These are phyloP conservation scores for Pitta sordida DNA, from an alignment of 2,113 vertebrate genomes.

Conservation along the genomic window DNA sequence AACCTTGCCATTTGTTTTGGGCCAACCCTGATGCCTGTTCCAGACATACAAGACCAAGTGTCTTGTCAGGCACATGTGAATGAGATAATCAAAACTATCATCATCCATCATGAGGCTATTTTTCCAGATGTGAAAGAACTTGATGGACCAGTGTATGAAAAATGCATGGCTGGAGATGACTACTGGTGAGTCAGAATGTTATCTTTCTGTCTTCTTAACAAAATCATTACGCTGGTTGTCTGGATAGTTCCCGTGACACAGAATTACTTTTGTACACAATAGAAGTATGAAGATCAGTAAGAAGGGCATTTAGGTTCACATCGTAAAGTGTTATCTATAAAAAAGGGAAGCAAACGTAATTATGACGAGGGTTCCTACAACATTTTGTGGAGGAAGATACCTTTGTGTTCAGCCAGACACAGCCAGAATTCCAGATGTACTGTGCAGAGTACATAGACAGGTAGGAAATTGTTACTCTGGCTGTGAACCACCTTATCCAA, in stretches of 20 bases:
- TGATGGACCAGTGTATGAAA: conserved; percentile 95
- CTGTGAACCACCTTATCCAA: neutral
- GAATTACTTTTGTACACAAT: neutral
- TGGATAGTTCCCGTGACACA: neutral
- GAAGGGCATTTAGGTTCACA: neutral
- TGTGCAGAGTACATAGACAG: neutral
- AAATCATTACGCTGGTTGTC: neutral
- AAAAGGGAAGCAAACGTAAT: neutral
- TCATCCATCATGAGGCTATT: conserved; percentile 96
- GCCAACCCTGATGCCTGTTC: conserved; percentile 96
- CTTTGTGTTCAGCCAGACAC: neutral
- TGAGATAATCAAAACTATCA: conserved; percentile 97
- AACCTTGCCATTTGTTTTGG: conserved; percentile 98
- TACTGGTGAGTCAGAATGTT: conserved; percentile 85
- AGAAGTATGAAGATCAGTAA: neutral
- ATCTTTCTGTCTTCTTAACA: neutral
- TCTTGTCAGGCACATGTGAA: conserved; percentile 98
- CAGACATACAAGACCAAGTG: conserved; percentile 94
- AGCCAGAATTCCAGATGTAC: neutral
- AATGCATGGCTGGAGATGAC: conserved; percentile 97
- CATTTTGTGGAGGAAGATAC: neutral
- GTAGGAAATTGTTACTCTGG: neutral
- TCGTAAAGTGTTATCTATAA: neutral
- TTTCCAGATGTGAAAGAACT: conserved; percentile 96
- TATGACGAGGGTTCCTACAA: neutral